Conservation (phyloP, 2,113 vertebrate species). For the Taxidea taxus region DNA sequence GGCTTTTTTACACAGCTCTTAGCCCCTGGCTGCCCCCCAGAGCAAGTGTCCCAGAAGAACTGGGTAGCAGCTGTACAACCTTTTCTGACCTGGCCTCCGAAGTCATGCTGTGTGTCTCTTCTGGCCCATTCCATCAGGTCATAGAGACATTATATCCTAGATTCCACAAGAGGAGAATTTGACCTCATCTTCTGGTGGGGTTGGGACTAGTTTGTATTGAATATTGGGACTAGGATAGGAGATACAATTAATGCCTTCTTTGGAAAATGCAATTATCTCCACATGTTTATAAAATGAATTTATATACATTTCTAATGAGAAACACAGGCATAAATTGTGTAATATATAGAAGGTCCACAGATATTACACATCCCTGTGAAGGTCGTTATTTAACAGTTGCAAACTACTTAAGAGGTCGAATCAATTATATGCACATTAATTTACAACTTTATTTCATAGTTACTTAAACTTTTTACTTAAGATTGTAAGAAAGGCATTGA, state of each 20-base stretch:
- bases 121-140: not conserved
- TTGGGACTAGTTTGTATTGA: not conserved
- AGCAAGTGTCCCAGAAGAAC: not conserved
- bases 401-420: not conserved
- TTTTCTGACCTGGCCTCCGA: not conserved
- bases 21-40: not conserved
- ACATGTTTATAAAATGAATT: not conserved
- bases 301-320: not conserved
- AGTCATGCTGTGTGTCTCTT: not conserved
- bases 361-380: not conserved
- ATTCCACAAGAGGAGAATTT: not conserved
- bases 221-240: not conserved
- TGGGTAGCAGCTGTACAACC: not conserved
- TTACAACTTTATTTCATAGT: not conserved
- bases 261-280: not conserved
- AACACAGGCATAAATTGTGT: not conserved
- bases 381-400: not conserved
- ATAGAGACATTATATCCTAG: not conserved
- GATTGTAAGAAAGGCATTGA: not conserved
- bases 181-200: not conserved
- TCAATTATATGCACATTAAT: not conserved
- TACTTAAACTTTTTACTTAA: not conserved
- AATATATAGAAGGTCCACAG: not conserved
- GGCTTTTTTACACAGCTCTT: not conserved
- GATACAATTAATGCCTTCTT: not conserved